A percentile compares a stretch with the other conserved stretches of the same genome.
Conservation (phyloP, 1,140 invertebrate species). For the Wasmannia auropunctata region DNA sequence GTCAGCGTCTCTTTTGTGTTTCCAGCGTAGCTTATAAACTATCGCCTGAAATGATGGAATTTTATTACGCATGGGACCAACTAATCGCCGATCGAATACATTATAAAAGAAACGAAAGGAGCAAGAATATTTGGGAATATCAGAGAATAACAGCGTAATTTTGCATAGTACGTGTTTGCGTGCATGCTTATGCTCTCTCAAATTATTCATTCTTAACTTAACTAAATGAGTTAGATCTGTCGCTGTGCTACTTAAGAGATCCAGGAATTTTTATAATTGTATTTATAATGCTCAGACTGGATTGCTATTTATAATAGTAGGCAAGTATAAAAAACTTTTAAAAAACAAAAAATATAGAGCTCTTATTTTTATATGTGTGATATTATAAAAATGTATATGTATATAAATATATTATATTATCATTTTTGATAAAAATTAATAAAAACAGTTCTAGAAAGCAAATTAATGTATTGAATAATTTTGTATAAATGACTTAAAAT, state of each 20-base stretch:
- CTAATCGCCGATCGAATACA: constrained; percentile 79
- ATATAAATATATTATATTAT: background rate
- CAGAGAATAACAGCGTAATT: constrained; percentile 69
- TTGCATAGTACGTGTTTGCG: background rate
- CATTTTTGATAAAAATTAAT: too few relatives aligned
- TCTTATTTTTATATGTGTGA: background rate
- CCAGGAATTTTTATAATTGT: background rate
- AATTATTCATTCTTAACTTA: background rate
- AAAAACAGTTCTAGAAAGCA: too few relatives aligned
- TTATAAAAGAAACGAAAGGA: constrained; percentile 57
- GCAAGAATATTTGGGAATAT: constrained; percentile 59
- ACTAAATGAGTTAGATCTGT: too few relatives aligned
- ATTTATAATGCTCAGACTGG: background rate
- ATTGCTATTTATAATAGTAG: background rate
- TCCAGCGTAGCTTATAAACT: constrained; percentile 80
- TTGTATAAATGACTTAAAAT: too few relatives aligned
- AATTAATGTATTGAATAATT: too few relatives aligned
- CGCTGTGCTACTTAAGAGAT: background rate
- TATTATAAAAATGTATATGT: background rate
- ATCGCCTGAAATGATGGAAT: constrained; percentile 80
- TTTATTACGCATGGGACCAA: constrained; percentile 77
- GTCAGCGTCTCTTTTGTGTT: constrained; percentile 50
- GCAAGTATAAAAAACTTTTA: background rate
- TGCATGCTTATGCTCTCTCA: background rate
- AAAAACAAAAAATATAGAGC: background rate